These are phyloP conservation scores for Noctilio leporinus DNA, from an alignment of 2,113 vertebrate species.

Conservation along the genomic window DNA sequence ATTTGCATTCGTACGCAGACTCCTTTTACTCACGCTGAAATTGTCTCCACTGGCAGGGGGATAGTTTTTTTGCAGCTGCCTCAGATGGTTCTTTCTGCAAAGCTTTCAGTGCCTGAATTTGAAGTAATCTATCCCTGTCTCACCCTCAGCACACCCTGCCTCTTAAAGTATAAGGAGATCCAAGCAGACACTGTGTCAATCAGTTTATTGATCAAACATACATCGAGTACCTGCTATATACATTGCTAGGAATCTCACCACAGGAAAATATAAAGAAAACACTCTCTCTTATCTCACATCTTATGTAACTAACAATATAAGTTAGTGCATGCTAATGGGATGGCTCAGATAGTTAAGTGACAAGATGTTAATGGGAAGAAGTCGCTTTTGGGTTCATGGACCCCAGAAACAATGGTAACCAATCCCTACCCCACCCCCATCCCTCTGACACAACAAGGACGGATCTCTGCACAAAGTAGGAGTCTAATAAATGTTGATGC, in stretches of 20 bases:
- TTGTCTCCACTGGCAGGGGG: neutral
- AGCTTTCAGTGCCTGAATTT: neutral
- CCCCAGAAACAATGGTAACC: neutral
- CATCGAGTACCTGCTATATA: neutral
- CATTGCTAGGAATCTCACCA: neutral
- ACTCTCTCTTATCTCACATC: neutral
- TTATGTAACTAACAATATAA: neutral
- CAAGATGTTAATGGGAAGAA: neutral
- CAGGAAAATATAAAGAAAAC: neutral
- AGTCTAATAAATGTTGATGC: neutral
- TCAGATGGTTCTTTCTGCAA: neutral
- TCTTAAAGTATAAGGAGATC: neutral
- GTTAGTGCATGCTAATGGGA: rapidly evolving
- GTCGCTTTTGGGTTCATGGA: neutral
- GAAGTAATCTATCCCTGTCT: neutral
- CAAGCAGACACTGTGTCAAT: neutral
- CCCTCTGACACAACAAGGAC: neutral
- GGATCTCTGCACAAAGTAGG: neutral
- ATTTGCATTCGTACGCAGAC: neutral
- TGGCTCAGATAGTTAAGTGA: neutral
- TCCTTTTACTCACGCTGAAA: neutral
- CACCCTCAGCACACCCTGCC: neutral
- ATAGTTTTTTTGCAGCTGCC: neutral
- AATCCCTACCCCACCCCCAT: neutral
- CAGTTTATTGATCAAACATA: neutral